A percentile compares a stretch with the other conserved stretches of the same genome.
Conservation (phyloP, 2,113 vertebrate genomes). For the Chiloscyllium plagiosum region DNA sequence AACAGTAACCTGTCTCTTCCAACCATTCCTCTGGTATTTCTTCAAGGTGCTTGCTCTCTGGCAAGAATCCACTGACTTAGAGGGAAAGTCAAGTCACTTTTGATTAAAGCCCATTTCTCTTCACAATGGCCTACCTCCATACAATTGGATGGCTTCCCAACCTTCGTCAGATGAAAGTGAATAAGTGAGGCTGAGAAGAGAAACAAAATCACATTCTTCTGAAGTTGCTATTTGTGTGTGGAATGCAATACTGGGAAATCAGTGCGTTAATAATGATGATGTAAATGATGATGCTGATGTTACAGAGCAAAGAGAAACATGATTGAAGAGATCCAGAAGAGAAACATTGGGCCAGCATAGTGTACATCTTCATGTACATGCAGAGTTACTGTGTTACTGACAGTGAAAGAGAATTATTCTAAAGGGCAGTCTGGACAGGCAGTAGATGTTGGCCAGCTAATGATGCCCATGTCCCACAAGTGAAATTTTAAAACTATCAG, state of each 20-base stretch:
- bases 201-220: not conserved
- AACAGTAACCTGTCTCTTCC: not conserved
- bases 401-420: too few species aligned
- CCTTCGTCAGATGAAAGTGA: not conserved
- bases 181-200: not conserved
- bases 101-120: not conserved
- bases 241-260: too few species aligned
- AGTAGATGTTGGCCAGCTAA: too few species aligned
- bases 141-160: not conserved
- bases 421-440: too few species aligned
- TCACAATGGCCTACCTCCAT: not conserved
- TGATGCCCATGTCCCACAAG: too few species aligned
- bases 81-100: not conserved
- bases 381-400: too few species aligned
- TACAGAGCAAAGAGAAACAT: too few species aligned
- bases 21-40: not conserved
- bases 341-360: too few species aligned
- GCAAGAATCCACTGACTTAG: not conserved
- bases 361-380: too few species aligned
- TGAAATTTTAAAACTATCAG: too few species aligned
- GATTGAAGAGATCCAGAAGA: not conserved
- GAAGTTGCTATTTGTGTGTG: not conserved
- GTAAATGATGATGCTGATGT: too few species aligned
- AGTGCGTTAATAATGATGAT: too few species aligned
- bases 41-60: not conserved